Evolutionary conservation across 2,888 invertebrate genomes (phyloP), one percentile per base, ranked within the genome.

Genomic region (Serrognathus titanus): DNA sequence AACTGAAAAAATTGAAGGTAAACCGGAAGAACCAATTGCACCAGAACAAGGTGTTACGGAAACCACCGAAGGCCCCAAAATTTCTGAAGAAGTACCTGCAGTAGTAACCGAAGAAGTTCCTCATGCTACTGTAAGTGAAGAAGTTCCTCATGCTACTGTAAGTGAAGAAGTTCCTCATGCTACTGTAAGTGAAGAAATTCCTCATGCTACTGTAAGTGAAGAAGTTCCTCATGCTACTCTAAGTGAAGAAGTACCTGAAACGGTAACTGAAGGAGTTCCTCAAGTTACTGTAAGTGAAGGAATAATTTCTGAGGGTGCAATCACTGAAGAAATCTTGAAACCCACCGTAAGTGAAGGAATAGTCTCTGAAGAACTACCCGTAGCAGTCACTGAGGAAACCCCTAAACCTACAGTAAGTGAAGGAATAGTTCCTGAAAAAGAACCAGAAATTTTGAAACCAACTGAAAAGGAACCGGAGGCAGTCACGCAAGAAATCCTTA

Each of bases 331-430:
- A 53, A 54, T 48, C 9, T 4, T n/a, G 9, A 20, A 54, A 51
- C 12, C 57, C 9, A 36, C 39, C 5, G 2, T 20, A 12, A 12
- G 35, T 20, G 47, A 40, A 43, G 31, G 13, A 31, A 6, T 45
- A 37, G 37, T 31, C 48, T 54, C 60, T 11, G 66, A 66, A 49
- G 48, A 8, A 20, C 48, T 11, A 41, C 10, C 43, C 11, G 31
- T 8, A 41, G 11, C 12, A 8, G 7, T 16, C 39, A 40, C 50
- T 16, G 13, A 36, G 9, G 12, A 57, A 24, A 48, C 55, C 43
- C 48, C 57, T 12, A 50, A 50, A 39, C 13, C 50, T 13, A 36
- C 38, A 2, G 50, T 9, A 11, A 48, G 24, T 31, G 57, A 24
- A 51, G 8, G 16, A 16, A 16, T 16, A 3, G 3, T 16, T 16